Base-by-base conservation (phyloP, 2,113 vertebrate species). In the Thamnophis sirtalis region DNA sequence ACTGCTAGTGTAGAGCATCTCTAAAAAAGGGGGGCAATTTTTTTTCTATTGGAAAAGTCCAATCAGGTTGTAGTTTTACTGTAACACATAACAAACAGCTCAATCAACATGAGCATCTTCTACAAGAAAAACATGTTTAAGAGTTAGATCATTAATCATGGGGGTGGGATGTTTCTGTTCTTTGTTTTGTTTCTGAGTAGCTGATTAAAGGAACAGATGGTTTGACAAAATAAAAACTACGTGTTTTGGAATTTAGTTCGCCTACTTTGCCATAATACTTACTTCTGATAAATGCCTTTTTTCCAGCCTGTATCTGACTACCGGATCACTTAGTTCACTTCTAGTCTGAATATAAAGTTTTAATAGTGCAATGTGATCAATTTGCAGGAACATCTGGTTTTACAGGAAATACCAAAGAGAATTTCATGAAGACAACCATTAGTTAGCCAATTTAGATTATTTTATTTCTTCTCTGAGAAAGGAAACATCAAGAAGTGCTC, bases 241-340 rank as follows among this genome's bases (percentile, higher is more conserved):
- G 33, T 92, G 13, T 80, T 95, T 93, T 87, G 38, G 93, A 92
- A 93, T 93, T 90, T 58, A 95, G 93, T n/a, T 43, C 9, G 8
- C 92, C 50, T 91, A 21, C 86, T 94, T 95, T 93, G 94, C 93
- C 93, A 92, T 50, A 87, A 43, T 91, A 91, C 9, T 94, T 58
- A 53, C 95, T 96, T 93, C 92, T 94, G 93, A 96, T 85, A 92
- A 94, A 92, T 89, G 38, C 43, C 68, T 95, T 89, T 92, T 3
- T 33, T 73, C 89, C 80, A 19, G 0, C 51, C 53, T 19, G 43
- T 94, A 80, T 38, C 92, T 80, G 13, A 48, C 92, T 95, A 89
- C 95, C 90, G 48, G 26, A 89, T 86, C 89, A 90, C 93, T 95
- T 87, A 22, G 0, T 93, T 85, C 95, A 95, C n/a, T 22, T 91